Evolutionary conservation across 2,888 invertebrate genomes (phyloP), one percentile per base, ranked within the genome.

Genomic region (Phaonia tiefii): DNA sequence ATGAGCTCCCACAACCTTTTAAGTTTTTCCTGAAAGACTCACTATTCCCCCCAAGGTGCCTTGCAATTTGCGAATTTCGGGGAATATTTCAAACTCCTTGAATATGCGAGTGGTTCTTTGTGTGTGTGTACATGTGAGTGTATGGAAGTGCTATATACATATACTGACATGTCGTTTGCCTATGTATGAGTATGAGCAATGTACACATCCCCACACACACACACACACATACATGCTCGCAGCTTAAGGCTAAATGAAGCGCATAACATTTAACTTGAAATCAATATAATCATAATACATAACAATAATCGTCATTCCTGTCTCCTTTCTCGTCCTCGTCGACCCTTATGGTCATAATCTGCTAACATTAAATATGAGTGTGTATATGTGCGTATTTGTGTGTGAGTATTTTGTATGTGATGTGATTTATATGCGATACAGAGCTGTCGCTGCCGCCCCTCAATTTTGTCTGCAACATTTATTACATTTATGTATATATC

Each of bases 191-290:
- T 49, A 20, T 46, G 46, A 3, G 8, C 31, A 15, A 1, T 37
- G 20, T 37, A n/a, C 39, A 17, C 17, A 20, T 17, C 15, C 42
- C 1, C 42, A 56, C 20, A 70, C 17, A 74, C 42, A 37, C 22
- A 71, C 51, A 31, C 25, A n/a, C 37, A 42, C 10, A 44, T 11
- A 22, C 39, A n/a, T 13, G n/a, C 54, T 80, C 54, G 63, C 81
- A 56, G 81, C 81, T 81, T 72, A 75, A 75, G 81, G 81, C 81
- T 75, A 78, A 81, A 78, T 78, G 75, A 78, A 72, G 78, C 78
- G 71, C 10, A 75, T 75, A 72, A 72, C 71, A 75, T 76, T 76
- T 76, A 58, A 73, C 39, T 80, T 69, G 63, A 63, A 63, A 76
- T 77, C 72, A 80, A 74, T 80, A 77, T 72, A 56, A 69, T 75